Evolutionary conservation across 2,113 vertebrate species (phyloP), one percentile per base, ranked within the genome.

Genomic region (Porphyrio hochstetteri): DNA sequence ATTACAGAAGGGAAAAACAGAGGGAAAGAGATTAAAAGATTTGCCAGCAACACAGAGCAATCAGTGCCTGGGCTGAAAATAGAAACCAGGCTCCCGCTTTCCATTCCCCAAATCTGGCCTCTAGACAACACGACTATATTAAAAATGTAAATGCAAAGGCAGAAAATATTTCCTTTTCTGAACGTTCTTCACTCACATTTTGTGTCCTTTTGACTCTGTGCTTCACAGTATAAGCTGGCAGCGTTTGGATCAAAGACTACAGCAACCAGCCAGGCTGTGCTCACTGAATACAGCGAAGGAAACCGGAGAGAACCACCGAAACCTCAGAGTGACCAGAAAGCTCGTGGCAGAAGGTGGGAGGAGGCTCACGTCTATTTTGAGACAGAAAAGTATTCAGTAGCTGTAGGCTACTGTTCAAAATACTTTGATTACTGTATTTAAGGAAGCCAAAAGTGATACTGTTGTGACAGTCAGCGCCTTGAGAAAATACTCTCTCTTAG

Each of bases 21-120:
- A 96, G 71, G 85, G 84, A 78, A 95, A 92, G 94, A 96, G 95
- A 96, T 96, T 96, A 96, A 94, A 94, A 95, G 91, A 94, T 96
- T 96, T 97, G 89, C 94, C 87, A 83, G 90, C 70, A 87, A 70
- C 89, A 91, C 63, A 52, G 91, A 96, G 94, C 92, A 95, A 95
- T 96, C 94, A 91, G 84, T 82, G 87, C 55, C 75, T 78, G 94
- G 27, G 77, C 95, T 93, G 84, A 92, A 96, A 96, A 92, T 94
- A 95, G 96, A 91, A 96, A 84, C 86, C 75, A 67, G 60, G 36
- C 95, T 94, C 87, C 91, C 86, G 94, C 48, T 92, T 95, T 95
- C 93, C 94, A 83, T 70, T 93, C 86, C 92, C 91, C 71, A 56
- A 87, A 89, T 86, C 75, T 95, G 92, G 87, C 95, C 89, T 90